A percentile compares a stretch with the other conserved stretches of the same genome.
These are phyloP conservation scores for Vidua macroura DNA, from an alignment of 2,113 vertebrate species.

Conservation along the genomic window DNA sequence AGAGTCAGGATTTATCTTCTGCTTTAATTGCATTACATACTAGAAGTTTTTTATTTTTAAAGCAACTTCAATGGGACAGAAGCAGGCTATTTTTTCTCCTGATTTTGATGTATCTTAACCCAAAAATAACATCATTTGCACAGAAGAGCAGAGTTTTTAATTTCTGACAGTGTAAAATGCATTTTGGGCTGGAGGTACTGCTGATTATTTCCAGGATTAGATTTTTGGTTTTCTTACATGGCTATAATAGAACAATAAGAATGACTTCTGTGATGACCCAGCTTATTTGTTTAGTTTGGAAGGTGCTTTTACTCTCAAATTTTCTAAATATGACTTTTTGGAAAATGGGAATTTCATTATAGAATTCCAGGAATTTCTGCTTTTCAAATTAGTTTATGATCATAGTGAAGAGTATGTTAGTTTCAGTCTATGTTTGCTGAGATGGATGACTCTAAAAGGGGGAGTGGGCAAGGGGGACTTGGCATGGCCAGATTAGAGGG, in stretches of 20 bases:
- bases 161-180: not conserved
- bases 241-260: not conserved
- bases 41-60: not conserved
- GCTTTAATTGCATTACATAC: not conserved
- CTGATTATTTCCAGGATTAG: not conserved
- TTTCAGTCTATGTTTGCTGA: not conserved
- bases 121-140: not conserved
- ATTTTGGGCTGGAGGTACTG: not conserved
- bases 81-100: not conserved
- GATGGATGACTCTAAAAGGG: not conserved
- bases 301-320: not conserved
- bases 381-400: not conserved
- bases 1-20: not conserved
- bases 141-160: not conserved
- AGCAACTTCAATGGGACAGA: not conserved
- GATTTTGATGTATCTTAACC: not conserved
- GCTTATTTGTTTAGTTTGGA: not conserved
- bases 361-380: not conserved
- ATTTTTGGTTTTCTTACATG: not conserved
- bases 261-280: not conserved
- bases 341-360: not conserved
- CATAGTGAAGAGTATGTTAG: not conserved
- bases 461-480: not conserved
- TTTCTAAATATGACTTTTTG: not conserved
- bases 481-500: not conserved